A percentile compares a stretch with the other conserved stretches of the same genome.
Conservation (phyloP, 2,888 invertebrate species). For the Ptychoptera albimana region DNA sequence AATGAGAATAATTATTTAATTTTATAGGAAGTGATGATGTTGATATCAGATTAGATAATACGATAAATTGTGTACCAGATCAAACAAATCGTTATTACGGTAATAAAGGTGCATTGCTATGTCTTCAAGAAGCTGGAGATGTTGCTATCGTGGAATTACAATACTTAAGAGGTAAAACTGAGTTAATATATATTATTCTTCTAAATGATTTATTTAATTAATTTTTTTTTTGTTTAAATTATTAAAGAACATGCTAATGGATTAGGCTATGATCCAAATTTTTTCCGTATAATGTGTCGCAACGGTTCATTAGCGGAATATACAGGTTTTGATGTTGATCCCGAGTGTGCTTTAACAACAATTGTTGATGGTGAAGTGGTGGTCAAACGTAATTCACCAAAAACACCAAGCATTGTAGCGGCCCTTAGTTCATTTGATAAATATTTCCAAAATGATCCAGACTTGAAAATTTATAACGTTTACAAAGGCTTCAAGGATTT, state of each 20-base stretch:
- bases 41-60: too few species aligned
- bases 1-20: too few species aligned
- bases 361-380: slow-evolving; percentile 47
- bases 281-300: slow-evolving; percentile 40
- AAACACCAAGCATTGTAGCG: slow-evolving; percentile 16
- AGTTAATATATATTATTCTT: not conserved
- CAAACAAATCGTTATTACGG: slow-evolving; percentile 38
- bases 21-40: too few species aligned
- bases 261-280: slow-evolving; percentile 21
- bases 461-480: slow-evolving; percentile 39
- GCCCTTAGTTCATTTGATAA: slow-evolving; percentile 11
- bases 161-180: slow-evolving; percentile 29
- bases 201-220: slow-evolving; percentile 1
- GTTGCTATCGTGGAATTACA: slow-evolving; percentile 42
- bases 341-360: slow-evolving; percentile 37
- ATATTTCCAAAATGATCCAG: slow-evolving; percentile 19
- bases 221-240: slow-evolving; percentile 10
- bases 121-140: slow-evolving; percentile 36
- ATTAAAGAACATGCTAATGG: slow-evolving; percentile 27
- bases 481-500: slow-evolving; percentile 38
- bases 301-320: slow-evolving; percentile 38
- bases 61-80: slow-evolving; percentile 35
- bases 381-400: slow-evolving; percentile 25
- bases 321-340: slow-evolving; percentile 36
- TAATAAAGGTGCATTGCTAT: slow-evolving; percentile 42